Evolutionary conservation across 2,797 vertebrate species (phyloP).

Genomic region (Cirrhinus molitorella): DNA sequence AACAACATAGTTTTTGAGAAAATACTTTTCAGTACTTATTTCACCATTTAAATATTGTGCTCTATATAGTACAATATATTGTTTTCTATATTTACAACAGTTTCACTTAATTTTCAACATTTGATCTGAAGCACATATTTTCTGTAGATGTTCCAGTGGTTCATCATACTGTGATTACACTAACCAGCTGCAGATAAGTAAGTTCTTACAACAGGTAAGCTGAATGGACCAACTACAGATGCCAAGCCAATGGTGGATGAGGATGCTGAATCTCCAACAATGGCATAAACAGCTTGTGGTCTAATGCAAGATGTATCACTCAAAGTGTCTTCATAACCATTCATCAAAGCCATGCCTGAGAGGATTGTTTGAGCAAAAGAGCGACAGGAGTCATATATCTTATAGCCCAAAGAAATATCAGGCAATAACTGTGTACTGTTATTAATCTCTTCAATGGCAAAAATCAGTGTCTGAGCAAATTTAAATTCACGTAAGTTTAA

Average conservation of each 20-base stretch:
- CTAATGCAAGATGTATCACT: conserved; percentile 58
- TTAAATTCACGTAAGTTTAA: conserved; percentile 62
- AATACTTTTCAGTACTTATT: background rate
- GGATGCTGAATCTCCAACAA: conserved; percentile 74
- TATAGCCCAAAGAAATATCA: conserved; percentile 70
- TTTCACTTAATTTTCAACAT: background rate
- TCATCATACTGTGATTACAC: background rate
- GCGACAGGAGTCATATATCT: conserved; percentile 71
- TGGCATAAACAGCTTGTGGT: conserved; percentile 70
- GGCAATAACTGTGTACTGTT: conserved; percentile 71
- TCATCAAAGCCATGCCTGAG: conserved; percentile 68
- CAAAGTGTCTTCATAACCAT: conserved; percentile 54
- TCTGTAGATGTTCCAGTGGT: background rate
- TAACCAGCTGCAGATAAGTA: background rate
- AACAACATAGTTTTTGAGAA: background rate
- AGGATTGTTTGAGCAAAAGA: conserved; percentile 67
- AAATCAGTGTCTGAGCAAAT: conserved; percentile 71
- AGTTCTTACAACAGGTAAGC: conserved; percentile 69
- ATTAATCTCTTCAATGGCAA: conserved; percentile 78
- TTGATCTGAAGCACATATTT: background rate
- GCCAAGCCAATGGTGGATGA: conserved; percentile 72
- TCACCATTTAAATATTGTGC: background rate
- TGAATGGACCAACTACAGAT: conserved; percentile 72
- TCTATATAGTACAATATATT: background rate
- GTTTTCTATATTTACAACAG: background rate